A percentile compares a stretch with the other conserved stretches of the same genome.
phyloP scores from a whole-genome alignment of 53 echinoderm and acorn worm genomes.

The Antedon mediterranea region DNA sequence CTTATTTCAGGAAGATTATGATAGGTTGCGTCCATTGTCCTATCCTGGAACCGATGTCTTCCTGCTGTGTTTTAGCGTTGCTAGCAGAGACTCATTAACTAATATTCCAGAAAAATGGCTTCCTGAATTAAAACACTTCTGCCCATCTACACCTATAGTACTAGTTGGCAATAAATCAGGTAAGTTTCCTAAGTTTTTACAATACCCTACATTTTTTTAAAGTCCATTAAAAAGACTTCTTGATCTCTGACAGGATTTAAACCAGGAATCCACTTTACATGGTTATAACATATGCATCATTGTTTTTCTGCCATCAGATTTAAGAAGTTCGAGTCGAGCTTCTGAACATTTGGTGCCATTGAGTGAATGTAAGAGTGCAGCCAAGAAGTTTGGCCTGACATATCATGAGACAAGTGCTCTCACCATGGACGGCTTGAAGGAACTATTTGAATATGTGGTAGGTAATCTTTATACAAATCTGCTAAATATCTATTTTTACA shows the following conservation, averaged over 20 bases:
- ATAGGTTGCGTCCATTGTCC: conserved; percentile 51
- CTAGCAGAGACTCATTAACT: conserved; percentile 18
- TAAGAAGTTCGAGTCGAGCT: not conserved
- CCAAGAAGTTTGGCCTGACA: conserved; percentile 14
- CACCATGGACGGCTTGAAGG: conserved; percentile 19
- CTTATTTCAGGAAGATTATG: conserved; percentile 52
- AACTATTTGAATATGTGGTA: conserved; percentile 54
- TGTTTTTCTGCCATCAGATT: not conserved
- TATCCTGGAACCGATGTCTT: conserved; percentile 63
- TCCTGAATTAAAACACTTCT: conserved; percentile 37
- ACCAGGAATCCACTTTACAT: too few relatives aligned
- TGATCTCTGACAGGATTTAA: too few relatives aligned
- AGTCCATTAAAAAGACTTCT: too few relatives aligned
- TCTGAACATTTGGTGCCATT: not conserved
- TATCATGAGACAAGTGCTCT: conserved; percentile 61
- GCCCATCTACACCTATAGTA: conserved; percentile 37
- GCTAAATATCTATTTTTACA: too few relatives aligned
- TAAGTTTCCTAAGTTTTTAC: too few relatives aligned
- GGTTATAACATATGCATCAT: too few relatives aligned
- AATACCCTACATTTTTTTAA: too few relatives aligned
- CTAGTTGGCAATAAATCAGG: conserved; percentile 67
- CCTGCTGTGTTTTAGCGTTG: conserved; percentile 45
- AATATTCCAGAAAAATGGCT: conserved; percentile 46
- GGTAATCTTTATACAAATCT: conserved; percentile 30
- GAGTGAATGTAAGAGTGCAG: conserved; percentile 31